These are phyloP conservation scores for Nephila pilipes DNA, from an alignment of 1,140 invertebrate species.

Conservation along the genomic window DNA sequence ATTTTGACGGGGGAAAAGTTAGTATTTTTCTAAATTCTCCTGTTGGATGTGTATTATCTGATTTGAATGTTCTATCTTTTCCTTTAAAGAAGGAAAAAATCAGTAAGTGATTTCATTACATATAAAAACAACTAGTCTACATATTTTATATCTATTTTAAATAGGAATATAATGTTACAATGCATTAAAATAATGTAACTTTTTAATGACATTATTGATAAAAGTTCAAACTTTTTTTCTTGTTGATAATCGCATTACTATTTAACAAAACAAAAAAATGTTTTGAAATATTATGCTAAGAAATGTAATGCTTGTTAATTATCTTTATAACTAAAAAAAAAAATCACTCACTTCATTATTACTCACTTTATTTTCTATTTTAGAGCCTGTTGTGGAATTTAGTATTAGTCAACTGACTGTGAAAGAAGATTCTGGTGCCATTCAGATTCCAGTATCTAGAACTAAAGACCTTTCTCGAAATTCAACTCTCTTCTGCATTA, in stretches of 20 bases:
- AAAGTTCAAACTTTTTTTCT: too few species aligned
- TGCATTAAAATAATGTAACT: too few species aligned
- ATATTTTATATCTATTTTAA: too few species aligned
- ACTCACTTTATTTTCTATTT: neutral
- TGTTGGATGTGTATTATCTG: neutral
- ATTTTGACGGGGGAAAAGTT: neutral
- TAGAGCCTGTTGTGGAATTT: slow-evolving; percentile 49
- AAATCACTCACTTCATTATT: neutral
- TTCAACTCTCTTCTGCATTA: slow-evolving; percentile 80
- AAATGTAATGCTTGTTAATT: too few species aligned
- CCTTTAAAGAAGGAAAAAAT: slow-evolving; percentile 17
- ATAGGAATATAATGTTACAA: too few species aligned
- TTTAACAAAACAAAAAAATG: too few species aligned
- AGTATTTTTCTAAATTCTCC: slow-evolving; percentile 31
- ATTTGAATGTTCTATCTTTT: neutral
- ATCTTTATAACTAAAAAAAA: too few species aligned
- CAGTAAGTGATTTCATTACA: neutral
- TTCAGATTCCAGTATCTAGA: slow-evolving; percentile 79
- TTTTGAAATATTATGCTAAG: too few species aligned
- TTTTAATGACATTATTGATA: too few species aligned
- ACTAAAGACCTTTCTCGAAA: slow-evolving; percentile 79
- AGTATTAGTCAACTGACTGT: neutral
- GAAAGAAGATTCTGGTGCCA: neutral
- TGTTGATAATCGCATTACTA: too few species aligned
- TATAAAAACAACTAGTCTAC: too few species aligned